Evolutionary conservation across 2,888 invertebrate genomes (phyloP).

Genomic region (Ectobius pallidus): DNA sequence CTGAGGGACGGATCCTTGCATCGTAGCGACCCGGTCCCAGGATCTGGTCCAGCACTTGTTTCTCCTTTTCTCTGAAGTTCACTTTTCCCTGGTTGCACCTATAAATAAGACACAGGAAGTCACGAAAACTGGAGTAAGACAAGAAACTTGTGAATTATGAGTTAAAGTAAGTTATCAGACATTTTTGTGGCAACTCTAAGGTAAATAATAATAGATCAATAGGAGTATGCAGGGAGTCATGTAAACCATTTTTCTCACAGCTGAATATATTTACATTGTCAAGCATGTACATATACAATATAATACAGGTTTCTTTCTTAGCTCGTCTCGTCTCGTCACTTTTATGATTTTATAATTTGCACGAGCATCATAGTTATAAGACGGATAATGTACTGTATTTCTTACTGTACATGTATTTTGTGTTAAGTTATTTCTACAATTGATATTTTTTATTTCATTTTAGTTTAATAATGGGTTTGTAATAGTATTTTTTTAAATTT

Average conservation of each 20-base stretch:
- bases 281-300: neutral
- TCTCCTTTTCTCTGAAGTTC: conserved; percentile 94
- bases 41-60: conserved; percentile 92
- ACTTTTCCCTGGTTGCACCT: conserved; percentile 82
- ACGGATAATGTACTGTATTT: too few species aligned
- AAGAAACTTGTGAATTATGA: neutral
- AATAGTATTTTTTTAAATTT: too few species aligned
- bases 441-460: too few species aligned
- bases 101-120: conserved; percentile 44
- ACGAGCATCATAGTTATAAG: too few species aligned
- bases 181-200: neutral
- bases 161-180: neutral
- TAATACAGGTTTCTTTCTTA: too few species aligned
- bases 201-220: neutral
- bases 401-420: too few species aligned
- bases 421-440: too few species aligned
- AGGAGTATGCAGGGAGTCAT: neutral
- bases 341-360: too few species aligned
- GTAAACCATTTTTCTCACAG: neutral
- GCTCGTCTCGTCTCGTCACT: too few species aligned
- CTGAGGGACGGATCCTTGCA: conserved; percentile 90
- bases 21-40: conserved; percentile 90
- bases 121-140: neutral
- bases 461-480: too few species aligned
- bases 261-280: neutral